Conservation (phyloP, 30 jellyfish, hydroid and myxozoan species). For the Catostylus mosaicus region DNA sequence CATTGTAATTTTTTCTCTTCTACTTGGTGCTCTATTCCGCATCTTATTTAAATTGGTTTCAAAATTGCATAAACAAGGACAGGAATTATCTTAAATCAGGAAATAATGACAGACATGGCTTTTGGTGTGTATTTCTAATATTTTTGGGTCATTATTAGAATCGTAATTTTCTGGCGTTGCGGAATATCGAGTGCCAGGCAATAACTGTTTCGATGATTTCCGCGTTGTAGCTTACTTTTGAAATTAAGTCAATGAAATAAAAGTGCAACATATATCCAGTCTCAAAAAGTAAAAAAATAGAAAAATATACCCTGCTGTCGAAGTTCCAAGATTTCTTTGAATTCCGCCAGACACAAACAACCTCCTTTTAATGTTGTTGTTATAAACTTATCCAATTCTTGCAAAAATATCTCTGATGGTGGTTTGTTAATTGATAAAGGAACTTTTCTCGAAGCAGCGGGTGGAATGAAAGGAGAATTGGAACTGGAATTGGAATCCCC, state of each 20-base stretch:
- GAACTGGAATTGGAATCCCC: slow-evolving; percentile 52
- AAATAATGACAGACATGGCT: too few relatives aligned
- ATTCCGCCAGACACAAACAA: slow-evolving; percentile 76
- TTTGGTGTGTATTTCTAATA: too few relatives aligned
- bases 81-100: too few relatives aligned
- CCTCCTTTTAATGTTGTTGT: slow-evolving; percentile 72
- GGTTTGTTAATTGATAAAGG: slow-evolving; percentile 60
- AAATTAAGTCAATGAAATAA: not conserved
- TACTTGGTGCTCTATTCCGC: too few relatives aligned
- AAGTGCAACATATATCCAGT: not conserved
- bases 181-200: too few relatives aligned
- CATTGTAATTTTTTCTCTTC: too few relatives aligned
- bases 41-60: too few relatives aligned
- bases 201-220: too few relatives aligned
- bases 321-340: slow-evolving; percentile 72
- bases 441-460: slow-evolving; percentile 72
- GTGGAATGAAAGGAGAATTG: slow-evolving; percentile 68
- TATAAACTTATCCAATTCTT: slow-evolving; percentile 82
- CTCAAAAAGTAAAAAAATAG: too few relatives aligned
- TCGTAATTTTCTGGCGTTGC: too few relatives aligned
- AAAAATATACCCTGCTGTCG: slow-evolving; percentile 77
- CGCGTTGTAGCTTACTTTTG: not conserved
- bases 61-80: too few relatives aligned
- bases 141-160: too few relatives aligned
- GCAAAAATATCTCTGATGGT: slow-evolving; percentile 83